These are phyloP conservation scores for Nothoprocta pentlandii DNA, from an alignment of 2,113 vertebrate species.

Conservation along the genomic window DNA sequence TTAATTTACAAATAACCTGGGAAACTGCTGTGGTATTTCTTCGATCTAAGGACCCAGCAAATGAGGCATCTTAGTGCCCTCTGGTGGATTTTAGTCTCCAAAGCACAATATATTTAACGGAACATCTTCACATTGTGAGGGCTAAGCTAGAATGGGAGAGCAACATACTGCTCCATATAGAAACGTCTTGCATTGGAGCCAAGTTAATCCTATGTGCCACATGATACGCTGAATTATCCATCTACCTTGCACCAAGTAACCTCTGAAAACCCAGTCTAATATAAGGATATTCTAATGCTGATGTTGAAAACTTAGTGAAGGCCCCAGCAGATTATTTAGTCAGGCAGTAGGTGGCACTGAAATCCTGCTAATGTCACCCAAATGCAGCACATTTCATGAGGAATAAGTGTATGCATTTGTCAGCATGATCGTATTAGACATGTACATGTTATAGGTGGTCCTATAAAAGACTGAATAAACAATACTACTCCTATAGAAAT, in stretches of 20 bases:
- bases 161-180: fast-evolving
- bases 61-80: neutral
- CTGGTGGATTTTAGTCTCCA: neutral
- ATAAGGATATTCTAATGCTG: neutral
- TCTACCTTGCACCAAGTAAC: fast-evolving
- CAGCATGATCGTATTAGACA: neutral
- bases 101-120: fast-evolving
- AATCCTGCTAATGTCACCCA: neutral
- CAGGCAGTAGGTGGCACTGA: neutral
- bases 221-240: neutral
- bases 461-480: neutral
- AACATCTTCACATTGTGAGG: fast-evolving
- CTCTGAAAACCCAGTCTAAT: neutral
- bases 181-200: neutral
- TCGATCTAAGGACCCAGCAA: no score
- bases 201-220: neutral
- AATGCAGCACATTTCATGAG: neutral
- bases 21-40: neutral
- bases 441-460: neutral
- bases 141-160: no score
- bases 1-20: neutral
- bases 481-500: neutral
- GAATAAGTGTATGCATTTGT: neutral
- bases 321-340: neutral
- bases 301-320: neutral